Evolutionary conservation across 2,888 invertebrate genomes (phyloP), one percentile per base, ranked within the genome.

Genomic region (Drosophila nigricruria): DNA sequence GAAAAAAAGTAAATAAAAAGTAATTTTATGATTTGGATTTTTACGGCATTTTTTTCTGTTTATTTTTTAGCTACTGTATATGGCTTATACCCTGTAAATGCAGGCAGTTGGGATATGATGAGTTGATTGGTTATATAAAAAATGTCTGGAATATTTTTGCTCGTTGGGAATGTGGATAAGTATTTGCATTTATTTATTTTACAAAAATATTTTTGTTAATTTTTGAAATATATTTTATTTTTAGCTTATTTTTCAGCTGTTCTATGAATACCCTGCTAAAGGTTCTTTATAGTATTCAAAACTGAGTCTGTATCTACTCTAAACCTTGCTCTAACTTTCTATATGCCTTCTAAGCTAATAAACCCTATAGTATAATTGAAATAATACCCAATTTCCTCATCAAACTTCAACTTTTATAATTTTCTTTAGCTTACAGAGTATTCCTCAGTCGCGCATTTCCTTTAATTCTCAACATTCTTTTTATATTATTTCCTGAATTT

Each of bases 11-110:
- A 77, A 80, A 86, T 88, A 79, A 86, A 82, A 87, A 77, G 74
- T 88, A 73, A 81, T 90, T 90, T 86, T 83, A 88, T 88, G 89
- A 89, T 81, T 83, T 72, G 70, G 47, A 62, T 68, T 86, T 81
- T 74, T 81, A 87, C 49, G 62, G 59, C 68, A 40, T 65, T 76
- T 50, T 52, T 42, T 63, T 69, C 45, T 64, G 23, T 16, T 27
- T 38, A 14, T 45, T 66, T 68, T 72, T 64, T 23, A 16, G 42
- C 25, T 53, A 27, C 20, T 20, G 18, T 56, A 63, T 32, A 34
- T 9, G 18, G 18, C 1, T 25, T 12, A 57, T 34, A 57, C 57
- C 34, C 57, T 45, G 32, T 43, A 34, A 43, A 6, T 20, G 10
- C 1, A 5, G 20, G 0, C 5, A 5, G 16, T 0, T 3, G 16